Evolutionary conservation across 2,113 vertebrate genomes (phyloP).

Genomic region (Plecotus auritus): DNA sequence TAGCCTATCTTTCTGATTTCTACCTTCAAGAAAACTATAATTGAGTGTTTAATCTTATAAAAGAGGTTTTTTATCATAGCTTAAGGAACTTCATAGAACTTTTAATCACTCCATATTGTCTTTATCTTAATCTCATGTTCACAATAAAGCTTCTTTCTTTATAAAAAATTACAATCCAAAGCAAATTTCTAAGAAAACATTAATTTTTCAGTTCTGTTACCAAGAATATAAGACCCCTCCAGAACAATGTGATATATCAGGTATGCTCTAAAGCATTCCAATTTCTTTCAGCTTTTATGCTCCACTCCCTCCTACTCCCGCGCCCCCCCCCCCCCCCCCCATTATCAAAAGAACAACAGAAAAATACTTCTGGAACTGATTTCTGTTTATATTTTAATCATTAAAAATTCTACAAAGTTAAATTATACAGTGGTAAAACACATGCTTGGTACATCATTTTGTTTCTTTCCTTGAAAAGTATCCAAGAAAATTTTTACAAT

Average conservation of each 20-base stretch:
- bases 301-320: background rate
- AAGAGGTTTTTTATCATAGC: background rate
- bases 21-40: conserved; percentile 18
- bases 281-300: background rate
- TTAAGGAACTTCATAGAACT: background rate
- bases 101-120: background rate
- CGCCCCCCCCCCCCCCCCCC: too few species aligned
- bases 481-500: background rate
- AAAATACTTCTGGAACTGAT: background rate
- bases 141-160: background rate
- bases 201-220: conserved; percentile 32
- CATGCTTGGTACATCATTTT: background rate
- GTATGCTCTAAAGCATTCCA: background rate
- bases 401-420: background rate
- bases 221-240: background rate
- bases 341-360: background rate
- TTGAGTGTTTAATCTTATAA: background rate
- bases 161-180: conserved; percentile 22
- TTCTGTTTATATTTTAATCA: conserved; percentile 16
- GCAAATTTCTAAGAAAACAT: conserved; percentile 4
- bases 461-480: background rate
- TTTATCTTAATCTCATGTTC: background rate
- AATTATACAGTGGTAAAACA: background rate
- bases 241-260: background rate
- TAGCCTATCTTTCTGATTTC: background rate